Percentiles rank a stretch among this genome's conserved stretches.
Conservation (phyloP, 2,888 invertebrate genomes). For the Clusia tigrina region DNA sequence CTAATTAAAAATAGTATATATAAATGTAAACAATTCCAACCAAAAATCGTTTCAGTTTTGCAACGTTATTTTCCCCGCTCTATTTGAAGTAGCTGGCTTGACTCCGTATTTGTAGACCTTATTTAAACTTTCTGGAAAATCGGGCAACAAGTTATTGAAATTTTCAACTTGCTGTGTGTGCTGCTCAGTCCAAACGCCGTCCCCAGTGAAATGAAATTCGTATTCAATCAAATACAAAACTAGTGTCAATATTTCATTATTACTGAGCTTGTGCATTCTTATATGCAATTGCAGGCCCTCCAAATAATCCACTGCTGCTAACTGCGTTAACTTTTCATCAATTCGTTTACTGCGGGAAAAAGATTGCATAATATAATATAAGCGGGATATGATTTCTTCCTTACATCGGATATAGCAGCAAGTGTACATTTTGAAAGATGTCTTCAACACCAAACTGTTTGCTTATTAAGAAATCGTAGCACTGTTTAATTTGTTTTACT, state of each 20-base stretch:
- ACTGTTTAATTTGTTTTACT: constrained; percentile 68
- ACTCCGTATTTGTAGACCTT: constrained; percentile 60
- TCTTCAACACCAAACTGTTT: constrained; percentile 66
- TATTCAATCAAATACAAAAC: constrained; percentile 77
- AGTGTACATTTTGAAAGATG: constrained; percentile 70
- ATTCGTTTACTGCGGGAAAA: constrained; percentile 52
- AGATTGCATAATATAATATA: constrained; percentile 12
- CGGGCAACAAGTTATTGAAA: constrained; percentile 60
- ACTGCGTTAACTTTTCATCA: constrained; percentile 51
- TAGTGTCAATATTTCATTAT: constrained; percentile 70
- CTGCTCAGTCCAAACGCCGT: constrained; percentile 73
- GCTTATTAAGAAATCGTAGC: constrained; percentile 67
- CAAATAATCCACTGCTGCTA: constrained; percentile 45
- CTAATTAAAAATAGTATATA: too few species aligned
- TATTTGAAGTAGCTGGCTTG: constrained; percentile 43
- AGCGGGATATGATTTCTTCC: constrained; percentile 32
- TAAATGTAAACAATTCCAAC: too few species aligned
- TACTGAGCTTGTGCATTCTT: constrained; percentile 60
- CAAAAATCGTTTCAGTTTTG: background rate
- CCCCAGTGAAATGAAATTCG: constrained; percentile 77
- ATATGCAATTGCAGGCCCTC: constrained; percentile 49
- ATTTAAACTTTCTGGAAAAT: constrained; percentile 58
- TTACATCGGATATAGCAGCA: constrained; percentile 77
- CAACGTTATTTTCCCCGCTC: background rate
- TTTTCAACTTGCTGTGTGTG: constrained; percentile 59